Evolutionary conservation across 2,113 vertebrate genomes (phyloP).

Genomic region (Oreochromis spilurus): DNA sequence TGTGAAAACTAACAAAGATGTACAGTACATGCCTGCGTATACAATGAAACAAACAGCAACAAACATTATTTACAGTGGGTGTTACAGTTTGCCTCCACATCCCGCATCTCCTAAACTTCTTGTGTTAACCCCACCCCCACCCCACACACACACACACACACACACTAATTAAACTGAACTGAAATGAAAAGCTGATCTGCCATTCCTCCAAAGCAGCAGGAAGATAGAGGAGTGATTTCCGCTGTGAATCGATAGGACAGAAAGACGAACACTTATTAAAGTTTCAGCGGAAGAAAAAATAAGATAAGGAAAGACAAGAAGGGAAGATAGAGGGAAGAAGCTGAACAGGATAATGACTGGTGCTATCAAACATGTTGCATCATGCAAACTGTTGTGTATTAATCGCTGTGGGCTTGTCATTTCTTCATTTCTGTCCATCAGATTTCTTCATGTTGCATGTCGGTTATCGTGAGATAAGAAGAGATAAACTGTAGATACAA

Average conservation of each 20-base stretch:
- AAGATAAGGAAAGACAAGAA: background rate
- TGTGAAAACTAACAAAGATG: background rate
- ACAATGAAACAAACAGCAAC: background rate
- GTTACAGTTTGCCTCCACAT: background rate
- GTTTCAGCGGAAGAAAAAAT: background rate
- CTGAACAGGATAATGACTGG: background rate
- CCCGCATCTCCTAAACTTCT: background rate
- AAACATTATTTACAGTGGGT: background rate
- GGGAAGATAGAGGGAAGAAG: background rate
- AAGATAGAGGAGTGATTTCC: slow-evolving; percentile 30
- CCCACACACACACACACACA: background rate
- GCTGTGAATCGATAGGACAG: slow-evolving; percentile 29
- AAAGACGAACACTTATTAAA: slow-evolving; percentile 8
- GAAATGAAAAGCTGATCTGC: background rate
- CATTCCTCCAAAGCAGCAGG: slow-evolving; percentile 12
- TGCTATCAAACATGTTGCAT: background rate
- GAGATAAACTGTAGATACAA: background rate
- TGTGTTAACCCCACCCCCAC: background rate
- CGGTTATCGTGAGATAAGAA: background rate
- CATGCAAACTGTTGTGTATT: background rate
- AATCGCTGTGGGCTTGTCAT: background rate
- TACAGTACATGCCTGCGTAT: background rate
- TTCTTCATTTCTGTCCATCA: background rate
- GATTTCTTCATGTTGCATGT: background rate
- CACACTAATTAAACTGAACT: slow-evolving; percentile 16